Percentiles rank a stretch among this genome's conserved stretches.
These are phyloP conservation scores for Scaptomyza montana DNA, from an alignment of 1,140 invertebrate species.

Conservation along the genomic window DNA sequence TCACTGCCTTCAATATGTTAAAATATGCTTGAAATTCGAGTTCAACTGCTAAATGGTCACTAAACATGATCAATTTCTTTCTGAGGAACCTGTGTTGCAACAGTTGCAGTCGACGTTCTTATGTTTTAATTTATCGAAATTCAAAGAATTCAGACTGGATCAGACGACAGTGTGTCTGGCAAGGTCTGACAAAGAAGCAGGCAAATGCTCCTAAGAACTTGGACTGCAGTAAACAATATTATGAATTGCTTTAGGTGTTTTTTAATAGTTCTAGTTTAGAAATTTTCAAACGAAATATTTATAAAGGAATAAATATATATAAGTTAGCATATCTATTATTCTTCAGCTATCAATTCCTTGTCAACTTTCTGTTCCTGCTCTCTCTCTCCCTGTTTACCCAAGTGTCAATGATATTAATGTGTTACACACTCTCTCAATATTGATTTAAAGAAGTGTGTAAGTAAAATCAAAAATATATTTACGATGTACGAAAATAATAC, in stretches of 20 bases:
- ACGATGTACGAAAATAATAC: not conserved
- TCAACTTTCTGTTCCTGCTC: constrained; percentile 3
- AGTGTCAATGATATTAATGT: constrained; percentile 59
- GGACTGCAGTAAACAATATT: no score
- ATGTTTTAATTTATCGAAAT: constrained; percentile 58
- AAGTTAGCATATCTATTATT: not conserved
- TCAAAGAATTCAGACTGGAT: constrained; percentile 40
- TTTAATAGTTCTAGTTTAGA: no score
- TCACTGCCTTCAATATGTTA: constrained; percentile 39
- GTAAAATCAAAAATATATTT: no score
- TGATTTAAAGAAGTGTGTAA: not conserved
- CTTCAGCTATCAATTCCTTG: constrained; percentile 1
- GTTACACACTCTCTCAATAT: constrained; percentile 18
- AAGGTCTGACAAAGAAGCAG: not conserved
- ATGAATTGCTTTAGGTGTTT: no score
- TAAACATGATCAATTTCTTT: constrained; percentile 29
- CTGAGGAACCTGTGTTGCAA: constrained; percentile 49
- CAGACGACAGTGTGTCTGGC: constrained; percentile 60
- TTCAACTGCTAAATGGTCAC: constrained; percentile 9
- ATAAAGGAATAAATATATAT: not conserved
- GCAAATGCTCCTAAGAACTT: not conserved
- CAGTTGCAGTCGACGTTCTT: constrained; percentile 47
- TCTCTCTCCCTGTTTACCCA: no score
- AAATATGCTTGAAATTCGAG: constrained; percentile 61
- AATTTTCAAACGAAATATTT: no score